Evolutionary conservation across 2,888 invertebrate genomes (phyloP).

Genomic region (Lasioglossum morio): DNA sequence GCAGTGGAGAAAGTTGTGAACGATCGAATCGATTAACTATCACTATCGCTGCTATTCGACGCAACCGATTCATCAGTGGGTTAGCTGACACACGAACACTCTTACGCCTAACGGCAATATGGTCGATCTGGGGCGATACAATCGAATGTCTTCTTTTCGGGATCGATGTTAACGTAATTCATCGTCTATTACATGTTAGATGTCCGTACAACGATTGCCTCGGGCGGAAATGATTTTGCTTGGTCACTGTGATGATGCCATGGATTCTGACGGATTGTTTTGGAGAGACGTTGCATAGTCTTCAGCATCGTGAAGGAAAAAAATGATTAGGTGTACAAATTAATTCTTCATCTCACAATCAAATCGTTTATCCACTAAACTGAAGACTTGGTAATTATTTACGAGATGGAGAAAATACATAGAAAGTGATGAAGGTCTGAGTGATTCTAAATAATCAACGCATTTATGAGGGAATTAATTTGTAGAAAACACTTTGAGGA

Average conservation of each 20-base stretch:
- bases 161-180: conserved; percentile 1
- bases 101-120: conserved; percentile 16
- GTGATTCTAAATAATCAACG: too few relatives aligned
- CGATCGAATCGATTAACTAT: conserved; percentile 46
- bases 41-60: conserved; percentile 44
- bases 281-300: neutral
- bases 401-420: too few relatives aligned
- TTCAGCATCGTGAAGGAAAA: neutral
- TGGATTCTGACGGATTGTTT: neutral
- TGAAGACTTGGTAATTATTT: neutral
- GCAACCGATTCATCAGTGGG: conserved; percentile 50
- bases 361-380: neutral
- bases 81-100: conserved; percentile 13
- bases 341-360: neutral
- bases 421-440: too few relatives aligned
- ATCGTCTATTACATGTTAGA: neutral
- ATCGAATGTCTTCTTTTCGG: neutral
- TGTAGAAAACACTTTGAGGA: neutral
- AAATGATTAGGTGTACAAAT: neutral
- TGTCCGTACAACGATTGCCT: neutral
- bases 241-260: neutral
- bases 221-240: neutral
- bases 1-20: conserved; percentile 50
- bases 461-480: neutral
- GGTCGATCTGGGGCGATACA: conserved; percentile 25